These are phyloP conservation scores for Idaea biselata DNA, from an alignment of 2,888 invertebrate species.

Conservation along the genomic window DNA sequence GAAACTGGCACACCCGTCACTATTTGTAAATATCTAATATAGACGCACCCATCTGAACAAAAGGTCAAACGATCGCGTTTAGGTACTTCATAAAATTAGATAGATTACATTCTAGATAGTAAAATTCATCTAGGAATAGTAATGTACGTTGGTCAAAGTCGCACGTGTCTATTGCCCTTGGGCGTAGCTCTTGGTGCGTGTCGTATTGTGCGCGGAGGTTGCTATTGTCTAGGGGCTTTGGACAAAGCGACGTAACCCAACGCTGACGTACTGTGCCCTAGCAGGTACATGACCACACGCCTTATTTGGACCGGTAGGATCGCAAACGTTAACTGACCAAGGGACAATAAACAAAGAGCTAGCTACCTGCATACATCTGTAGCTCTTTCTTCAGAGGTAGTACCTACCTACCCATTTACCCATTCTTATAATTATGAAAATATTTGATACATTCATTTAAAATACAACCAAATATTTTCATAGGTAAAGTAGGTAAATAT, in stretches of 20 bases:
- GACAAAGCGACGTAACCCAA: slow-evolving; percentile 63
- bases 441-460: no score
- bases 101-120: slow-evolving; percentile 10
- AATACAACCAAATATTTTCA: no score
- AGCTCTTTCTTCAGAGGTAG: slow-evolving; percentile 1
- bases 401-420: background rate
- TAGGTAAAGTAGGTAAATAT: no score
- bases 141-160: slow-evolving; percentile 25
- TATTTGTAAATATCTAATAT: background rate
- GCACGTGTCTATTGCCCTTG: slow-evolving; percentile 58
- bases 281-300: slow-evolving; percentile 32
- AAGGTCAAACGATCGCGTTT: background rate
- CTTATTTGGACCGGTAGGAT: slow-evolving; percentile 28
- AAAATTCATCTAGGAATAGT: slow-evolving; percentile 20
- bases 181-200: slow-evolving; percentile 53
- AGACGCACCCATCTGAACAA: background rate
- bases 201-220: slow-evolving; percentile 57
- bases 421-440: background rate
- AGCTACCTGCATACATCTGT: background rate
- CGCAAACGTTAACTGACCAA: slow-evolving; percentile 24
- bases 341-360: slow-evolving; percentile 5
- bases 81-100: background rate
- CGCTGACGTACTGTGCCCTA: slow-evolving; percentile 26
- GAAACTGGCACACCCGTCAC: background rate
- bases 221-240: slow-evolving; percentile 50